Conservation (phyloP, 2,888 invertebrate genomes). For the Mantis religiosa region DNA sequence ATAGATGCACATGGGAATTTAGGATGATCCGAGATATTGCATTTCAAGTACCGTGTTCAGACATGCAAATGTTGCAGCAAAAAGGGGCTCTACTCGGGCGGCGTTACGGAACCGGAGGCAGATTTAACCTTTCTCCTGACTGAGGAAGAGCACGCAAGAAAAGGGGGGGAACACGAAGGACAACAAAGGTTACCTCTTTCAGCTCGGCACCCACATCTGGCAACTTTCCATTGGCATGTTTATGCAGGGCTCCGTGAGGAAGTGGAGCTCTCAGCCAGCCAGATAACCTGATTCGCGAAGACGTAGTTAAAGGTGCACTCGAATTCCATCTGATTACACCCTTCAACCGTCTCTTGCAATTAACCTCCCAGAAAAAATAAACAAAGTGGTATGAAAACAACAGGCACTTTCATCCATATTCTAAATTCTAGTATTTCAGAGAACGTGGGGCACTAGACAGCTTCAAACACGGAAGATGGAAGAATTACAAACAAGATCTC, state of each 20-base stretch:
- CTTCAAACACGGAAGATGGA: no score
- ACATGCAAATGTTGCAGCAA: not conserved
- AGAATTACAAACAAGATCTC: no score
- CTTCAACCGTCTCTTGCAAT: no score
- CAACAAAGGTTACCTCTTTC: not conserved
- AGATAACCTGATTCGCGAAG: not conserved
- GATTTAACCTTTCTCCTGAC: not conserved
- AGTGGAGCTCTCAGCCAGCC: not conserved
- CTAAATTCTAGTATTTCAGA: no score
- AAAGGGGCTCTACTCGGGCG: not conserved
- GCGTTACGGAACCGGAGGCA: not conserved
- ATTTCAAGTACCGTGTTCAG: not conserved
- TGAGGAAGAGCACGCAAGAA: not conserved
- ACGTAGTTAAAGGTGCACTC: not conserved
- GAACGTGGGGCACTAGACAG: no score
- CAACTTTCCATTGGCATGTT: constrained; percentile 9
- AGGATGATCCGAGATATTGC: not conserved
- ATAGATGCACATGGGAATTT: no score
- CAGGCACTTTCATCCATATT: no score
- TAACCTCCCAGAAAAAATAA: no score
- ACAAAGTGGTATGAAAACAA: no score
- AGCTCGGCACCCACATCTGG: not conserved
- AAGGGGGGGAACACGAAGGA: not conserved
- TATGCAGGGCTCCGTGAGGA: not conserved
- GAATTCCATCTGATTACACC: not conserved